These are phyloP conservation scores for Baryphthengus martii DNA, from an alignment of 2,113 vertebrate genomes.

Conservation along the genomic window DNA sequence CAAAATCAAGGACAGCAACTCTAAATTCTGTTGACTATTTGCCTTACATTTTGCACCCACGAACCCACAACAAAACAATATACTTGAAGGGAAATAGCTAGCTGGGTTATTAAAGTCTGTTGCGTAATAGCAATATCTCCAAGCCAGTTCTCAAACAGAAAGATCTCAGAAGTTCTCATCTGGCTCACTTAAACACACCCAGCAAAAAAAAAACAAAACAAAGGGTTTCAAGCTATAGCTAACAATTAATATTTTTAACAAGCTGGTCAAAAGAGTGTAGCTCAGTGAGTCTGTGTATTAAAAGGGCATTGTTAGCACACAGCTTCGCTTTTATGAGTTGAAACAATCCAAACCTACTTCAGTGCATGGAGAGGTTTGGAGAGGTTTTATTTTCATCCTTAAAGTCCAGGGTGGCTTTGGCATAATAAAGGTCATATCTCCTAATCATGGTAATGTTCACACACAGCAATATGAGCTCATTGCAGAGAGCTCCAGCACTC, in stretches of 20 bases:
- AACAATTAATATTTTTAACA: slow-evolving; percentile 60
- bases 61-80: background rate
- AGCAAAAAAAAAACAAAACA: too few relatives aligned
- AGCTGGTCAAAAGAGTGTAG: slow-evolving; percentile 38
- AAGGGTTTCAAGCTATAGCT: background rate
- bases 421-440: slow-evolving; percentile 80
- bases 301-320: slow-evolving; percentile 61
- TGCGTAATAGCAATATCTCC: background rate
- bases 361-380: slow-evolving; percentile 66
- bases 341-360: slow-evolving; percentile 75
- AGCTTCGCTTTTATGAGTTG: slow-evolving; percentile 73
- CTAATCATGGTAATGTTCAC: slow-evolving; percentile 76
- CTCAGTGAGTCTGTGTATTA: slow-evolving; percentile 35
- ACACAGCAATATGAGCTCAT: slow-evolving; percentile 80
- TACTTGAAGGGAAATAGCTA: background rate
- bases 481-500: slow-evolving; percentile 74
- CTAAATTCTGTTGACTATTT: slow-evolving; percentile 20
- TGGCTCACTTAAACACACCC: background rate
- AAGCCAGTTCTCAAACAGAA: background rate
- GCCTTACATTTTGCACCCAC: background rate
- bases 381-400: slow-evolving; percentile 73
- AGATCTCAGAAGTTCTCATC: background rate
- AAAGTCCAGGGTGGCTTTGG: slow-evolving; percentile 78
- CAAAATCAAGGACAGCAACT: slow-evolving; percentile 2
- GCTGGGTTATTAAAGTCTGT: background rate